Percentiles rank a stretch among this genome's conserved stretches.
Conservation (phyloP, 1,140 invertebrate genomes). For the Euura lappo region DNA sequence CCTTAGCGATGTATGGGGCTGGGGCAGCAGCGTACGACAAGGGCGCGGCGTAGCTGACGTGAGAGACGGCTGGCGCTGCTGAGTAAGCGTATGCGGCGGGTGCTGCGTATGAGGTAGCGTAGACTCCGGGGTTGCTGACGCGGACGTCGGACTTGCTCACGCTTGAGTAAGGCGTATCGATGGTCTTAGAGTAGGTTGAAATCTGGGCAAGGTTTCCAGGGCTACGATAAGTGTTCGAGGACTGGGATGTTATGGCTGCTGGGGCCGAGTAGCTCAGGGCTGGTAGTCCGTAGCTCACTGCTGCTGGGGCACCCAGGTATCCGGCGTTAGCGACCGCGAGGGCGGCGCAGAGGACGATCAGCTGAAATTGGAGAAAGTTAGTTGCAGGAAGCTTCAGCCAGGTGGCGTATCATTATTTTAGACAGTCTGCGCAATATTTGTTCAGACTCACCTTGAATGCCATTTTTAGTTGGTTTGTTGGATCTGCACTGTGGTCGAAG, state of each 20-base stretch:
- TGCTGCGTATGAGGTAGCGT: conserved; percentile 39
- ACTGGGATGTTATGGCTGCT: conserved; percentile 63
- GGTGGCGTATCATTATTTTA: background rate
- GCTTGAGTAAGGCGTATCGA: conserved; percentile 73
- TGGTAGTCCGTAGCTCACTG: conserved; percentile 13
- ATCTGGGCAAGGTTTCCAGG: conserved; percentile 69
- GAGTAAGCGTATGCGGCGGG: conserved; percentile 27
- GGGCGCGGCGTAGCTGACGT: conserved; percentile 5
- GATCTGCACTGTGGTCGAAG: background rate
- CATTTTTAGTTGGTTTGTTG: background rate
- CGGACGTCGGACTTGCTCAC: conserved; percentile 69
- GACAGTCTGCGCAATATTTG: background rate
- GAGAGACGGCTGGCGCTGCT: conserved; percentile 21
- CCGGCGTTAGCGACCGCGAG: conserved; percentile 27
- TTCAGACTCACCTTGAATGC: background rate
- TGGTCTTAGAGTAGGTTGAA: conserved; percentile 68
- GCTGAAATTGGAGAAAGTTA: conserved; percentile 13
- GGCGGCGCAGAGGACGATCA: conserved; percentile 26
- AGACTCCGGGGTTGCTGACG: conserved; percentile 68
- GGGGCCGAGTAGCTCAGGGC: conserved; percentile 17
- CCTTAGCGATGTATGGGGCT: background rate
- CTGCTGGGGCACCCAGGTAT: background rate
- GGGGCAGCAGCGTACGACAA: background rate
- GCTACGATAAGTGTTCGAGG: conserved; percentile 67
- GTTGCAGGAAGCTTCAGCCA: background rate